A percentile compares a stretch with the other conserved stretches of the same genome.
phyloP scores from a whole-genome alignment of 2,113 vertebrate genomes.

The Amblyornis subalaris region DNA sequence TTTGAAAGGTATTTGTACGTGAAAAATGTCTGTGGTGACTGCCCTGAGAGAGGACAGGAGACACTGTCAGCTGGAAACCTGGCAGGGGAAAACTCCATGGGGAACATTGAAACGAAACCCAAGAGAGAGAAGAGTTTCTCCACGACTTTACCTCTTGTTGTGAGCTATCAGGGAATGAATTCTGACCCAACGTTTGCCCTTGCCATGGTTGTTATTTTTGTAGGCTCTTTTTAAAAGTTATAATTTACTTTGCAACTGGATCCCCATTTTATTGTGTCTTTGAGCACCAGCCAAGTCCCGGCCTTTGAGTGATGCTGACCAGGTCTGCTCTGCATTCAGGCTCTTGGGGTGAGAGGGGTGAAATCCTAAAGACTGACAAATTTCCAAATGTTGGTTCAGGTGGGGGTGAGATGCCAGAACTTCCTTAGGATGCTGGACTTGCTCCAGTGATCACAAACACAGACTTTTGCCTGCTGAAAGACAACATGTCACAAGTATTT shows the following conservation, averaged over 20 bases:
- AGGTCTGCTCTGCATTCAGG: background rate
- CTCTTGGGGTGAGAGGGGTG: background rate
- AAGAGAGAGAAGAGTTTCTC: background rate
- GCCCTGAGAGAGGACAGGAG: background rate
- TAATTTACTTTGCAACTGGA: constrained; percentile 12
- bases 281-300: background rate
- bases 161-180: background rate
- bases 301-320: background rate
- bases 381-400: constrained; percentile 35
- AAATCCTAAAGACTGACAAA: background rate
- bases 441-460: constrained; percentile 14
- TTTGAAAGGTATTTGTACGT: background rate
- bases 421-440: constrained; percentile 14
- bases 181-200: background rate
- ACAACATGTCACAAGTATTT: background rate
- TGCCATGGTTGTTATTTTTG: background rate
- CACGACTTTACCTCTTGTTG: background rate
- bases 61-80: background rate
- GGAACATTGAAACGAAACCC: background rate
- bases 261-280: background rate
- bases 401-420: constrained; percentile 12
- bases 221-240: background rate
- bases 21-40: background rate
- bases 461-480: background rate
- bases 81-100: background rate